phyloP scores from a whole-genome alignment of 2,888 invertebrate species.

The Caenorhabditis uteleia region DNA sequence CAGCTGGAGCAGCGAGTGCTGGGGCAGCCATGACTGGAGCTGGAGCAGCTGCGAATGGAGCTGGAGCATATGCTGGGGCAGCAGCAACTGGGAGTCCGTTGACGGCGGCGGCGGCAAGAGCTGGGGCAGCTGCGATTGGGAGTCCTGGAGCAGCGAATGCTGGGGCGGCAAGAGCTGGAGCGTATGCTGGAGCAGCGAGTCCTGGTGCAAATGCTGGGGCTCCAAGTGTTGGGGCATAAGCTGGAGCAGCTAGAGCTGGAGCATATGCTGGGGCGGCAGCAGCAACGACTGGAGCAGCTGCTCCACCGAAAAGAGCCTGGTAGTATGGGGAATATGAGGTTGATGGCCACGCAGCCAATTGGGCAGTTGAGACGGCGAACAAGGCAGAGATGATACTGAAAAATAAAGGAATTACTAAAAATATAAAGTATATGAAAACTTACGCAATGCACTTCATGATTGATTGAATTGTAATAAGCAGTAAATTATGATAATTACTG shows the following conservation, averaged over 20 bases:
- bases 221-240: conserved; percentile 25
- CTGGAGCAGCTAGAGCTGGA: conserved; percentile 31
- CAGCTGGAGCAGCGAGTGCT: conserved; percentile 26
- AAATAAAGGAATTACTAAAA: not conserved
- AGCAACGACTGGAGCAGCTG: conserved; percentile 21
- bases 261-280: conserved; percentile 31
- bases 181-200: conserved; percentile 34
- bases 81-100: conserved; percentile 16
- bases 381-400: conserved; percentile 32
- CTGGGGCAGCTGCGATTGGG: conserved; percentile 22
- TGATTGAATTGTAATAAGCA: no score
- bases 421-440: conserved; percentile 8
- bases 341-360: conserved; percentile 46
- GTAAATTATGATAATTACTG: no score
- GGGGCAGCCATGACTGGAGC: conserved; percentile 26
- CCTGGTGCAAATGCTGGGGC: conserved; percentile 16
- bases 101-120: conserved; percentile 36
- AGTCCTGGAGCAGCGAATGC: conserved; percentile 19
- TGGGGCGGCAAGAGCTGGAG: conserved; percentile 19
- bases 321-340: conserved; percentile 51
- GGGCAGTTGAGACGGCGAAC: conserved; percentile 32
- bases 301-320: conserved; percentile 43
- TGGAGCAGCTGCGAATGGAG: conserved; percentile 25
- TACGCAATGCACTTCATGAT: conserved; percentile 38
- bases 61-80: conserved; percentile 31